A percentile compares a stretch with the other conserved stretches of the same genome.
Conservation (phyloP, 2,888 invertebrate species). For the Autographa pulchrina region DNA sequence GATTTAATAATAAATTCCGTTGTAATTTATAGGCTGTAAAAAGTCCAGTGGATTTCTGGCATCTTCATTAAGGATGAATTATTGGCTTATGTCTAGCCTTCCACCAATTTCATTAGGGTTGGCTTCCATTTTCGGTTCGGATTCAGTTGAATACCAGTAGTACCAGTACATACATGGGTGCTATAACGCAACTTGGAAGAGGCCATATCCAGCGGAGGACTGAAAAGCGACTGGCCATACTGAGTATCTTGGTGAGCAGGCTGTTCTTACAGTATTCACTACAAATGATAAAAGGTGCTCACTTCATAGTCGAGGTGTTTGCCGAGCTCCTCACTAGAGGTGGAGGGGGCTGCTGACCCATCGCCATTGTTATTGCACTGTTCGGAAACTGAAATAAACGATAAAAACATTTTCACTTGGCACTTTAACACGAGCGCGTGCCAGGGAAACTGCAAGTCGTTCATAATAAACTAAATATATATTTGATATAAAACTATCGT, state of each 20-base stretch:
- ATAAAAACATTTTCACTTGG: constrained; percentile 70
- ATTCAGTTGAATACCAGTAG: too few relatives aligned
- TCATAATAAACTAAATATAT: constrained; percentile 55
- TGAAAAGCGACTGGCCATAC: background rate
- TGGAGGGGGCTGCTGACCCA: constrained; percentile 88
- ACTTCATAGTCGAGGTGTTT: constrained; percentile 88
- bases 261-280: constrained; percentile 59
- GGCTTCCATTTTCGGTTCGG: too few relatives aligned
- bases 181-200: too few relatives aligned
- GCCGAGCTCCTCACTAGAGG: constrained; percentile 89
- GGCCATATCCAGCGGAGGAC: background rate
- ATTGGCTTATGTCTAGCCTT: too few relatives aligned
- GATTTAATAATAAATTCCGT: too few relatives aligned
- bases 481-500: constrained; percentile 2
- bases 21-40: too few relatives aligned
- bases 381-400: constrained; percentile 87
- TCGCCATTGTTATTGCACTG: constrained; percentile 88
- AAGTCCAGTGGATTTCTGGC: too few relatives aligned
- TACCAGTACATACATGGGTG: too few relatives aligned
- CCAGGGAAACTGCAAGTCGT: constrained; percentile 20
- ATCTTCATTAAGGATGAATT: too few relatives aligned
- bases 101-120: too few relatives aligned
- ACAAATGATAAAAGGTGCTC: constrained; percentile 74
- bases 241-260: constrained; percentile 13
- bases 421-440: constrained; percentile 40